These are phyloP conservation scores for Muscicapa striata DNA, from an alignment of 2,797 vertebrate species.

Conservation along the genomic window DNA sequence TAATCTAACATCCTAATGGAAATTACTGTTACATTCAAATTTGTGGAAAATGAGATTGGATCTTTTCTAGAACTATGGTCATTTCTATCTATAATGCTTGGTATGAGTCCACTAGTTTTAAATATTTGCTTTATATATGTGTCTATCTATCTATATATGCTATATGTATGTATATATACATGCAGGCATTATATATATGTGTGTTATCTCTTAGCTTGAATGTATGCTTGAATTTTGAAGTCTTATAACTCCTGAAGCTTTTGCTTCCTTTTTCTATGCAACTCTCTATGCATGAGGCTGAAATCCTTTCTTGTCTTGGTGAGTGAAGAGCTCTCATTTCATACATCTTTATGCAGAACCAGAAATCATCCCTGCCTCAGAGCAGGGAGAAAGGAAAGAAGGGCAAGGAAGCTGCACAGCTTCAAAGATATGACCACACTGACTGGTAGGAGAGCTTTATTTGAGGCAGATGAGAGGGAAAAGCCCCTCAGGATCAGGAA, in stretches of 20 bases:
- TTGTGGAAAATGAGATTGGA: not conserved
- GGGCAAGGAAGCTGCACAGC: not conserved
- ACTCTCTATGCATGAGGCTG: not conserved
- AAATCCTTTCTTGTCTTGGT: not conserved
- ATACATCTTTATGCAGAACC: not conserved
- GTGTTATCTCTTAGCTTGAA: not conserved
- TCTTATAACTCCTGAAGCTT: not conserved
- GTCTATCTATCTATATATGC: not conserved
- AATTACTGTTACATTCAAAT: not conserved
- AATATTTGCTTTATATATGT: not conserved
- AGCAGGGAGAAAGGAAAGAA: not conserved
- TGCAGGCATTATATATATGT: not conserved
- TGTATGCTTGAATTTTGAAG: not conserved
- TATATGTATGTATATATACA: not conserved
- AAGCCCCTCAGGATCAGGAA: not conserved
- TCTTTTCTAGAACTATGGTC: not conserved
- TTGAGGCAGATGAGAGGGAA: not conserved
- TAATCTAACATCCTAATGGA: not conserved
- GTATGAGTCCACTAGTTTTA: not conserved
- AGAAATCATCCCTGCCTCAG: not conserved
- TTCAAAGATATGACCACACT: not conserved
- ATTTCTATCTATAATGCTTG: not conserved
- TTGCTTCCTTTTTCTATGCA: not conserved
- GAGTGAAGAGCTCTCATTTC: not conserved
- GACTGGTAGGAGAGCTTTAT: not conserved